Base-by-base conservation (phyloP, 2,113 vertebrate genomes). In the Amphiprion percula region DNA sequence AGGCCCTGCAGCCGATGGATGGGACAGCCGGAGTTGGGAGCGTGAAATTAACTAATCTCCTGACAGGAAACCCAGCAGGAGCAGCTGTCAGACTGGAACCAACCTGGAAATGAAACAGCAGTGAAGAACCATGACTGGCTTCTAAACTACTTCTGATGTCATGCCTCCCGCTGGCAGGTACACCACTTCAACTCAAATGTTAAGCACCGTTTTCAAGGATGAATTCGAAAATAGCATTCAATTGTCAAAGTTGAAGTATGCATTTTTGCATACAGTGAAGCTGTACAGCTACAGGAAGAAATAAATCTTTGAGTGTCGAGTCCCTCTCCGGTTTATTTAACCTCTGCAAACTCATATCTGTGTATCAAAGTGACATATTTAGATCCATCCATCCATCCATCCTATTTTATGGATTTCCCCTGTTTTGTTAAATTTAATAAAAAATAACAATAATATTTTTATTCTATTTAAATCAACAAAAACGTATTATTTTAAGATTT, bases 1-100 rank as follows among this genome's bases (percentile, higher is more conserved):
- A 79, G 79, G 28, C n/a, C 47, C 53, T 59, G 58, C 24, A 41
- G 56, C 44, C 21, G 63, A 74, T 3, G 6, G 47, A 68, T 64
- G 24, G 30, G 56, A 61, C 82, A 77, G 30, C 52, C 68, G 15
- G 44, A 59, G 47, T 61, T 47, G 26, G 12, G 21, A 72, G 80
- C 74, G 71, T 85, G 82, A 88, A 85, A 88, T 88, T 30, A 60
- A 41, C 67, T 84, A 80, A 87, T 85, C 82, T 77, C 50, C 67
- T 67, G 37, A 49, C 77, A 82, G 78, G 83, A 86, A 87, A 82
- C 52, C 17, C 74, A 77, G 59, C 75, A 64, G 77, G 49, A 86
- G 59, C 82, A 87, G 81, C 90, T 87, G 84, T 46, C 62, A 66
- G 60, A 59, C 49, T 79, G 67, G 60, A 75, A 69, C 68, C 37